These are phyloP conservation scores for Aurelia sp. DNA, from an alignment of 30 jellyfish, hydroid and myxozoan genomes.

Conservation along the genomic window DNA sequence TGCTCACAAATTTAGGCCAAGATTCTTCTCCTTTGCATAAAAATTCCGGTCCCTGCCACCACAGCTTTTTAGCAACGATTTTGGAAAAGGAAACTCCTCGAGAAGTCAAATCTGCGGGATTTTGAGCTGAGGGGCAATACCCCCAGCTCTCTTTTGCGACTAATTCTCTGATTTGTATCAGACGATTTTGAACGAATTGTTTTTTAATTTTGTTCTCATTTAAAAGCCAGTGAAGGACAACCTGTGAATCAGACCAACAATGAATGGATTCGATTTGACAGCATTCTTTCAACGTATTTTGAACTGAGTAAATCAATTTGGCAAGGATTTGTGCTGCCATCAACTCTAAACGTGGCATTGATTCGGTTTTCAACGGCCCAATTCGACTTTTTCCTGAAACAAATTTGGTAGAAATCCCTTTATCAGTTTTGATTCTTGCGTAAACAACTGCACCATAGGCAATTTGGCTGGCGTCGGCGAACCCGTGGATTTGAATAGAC, in stretches of 20 bases:
- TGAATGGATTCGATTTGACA: too few species aligned
- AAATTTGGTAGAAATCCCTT: background rate
- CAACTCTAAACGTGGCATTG: slow-evolving; percentile 36
- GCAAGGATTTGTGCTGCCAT: slow-evolving; percentile 28
- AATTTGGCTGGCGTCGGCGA: slow-evolving; percentile 25
- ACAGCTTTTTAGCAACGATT: background rate
- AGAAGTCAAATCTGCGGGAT: slow-evolving; percentile 38
- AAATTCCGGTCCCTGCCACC: slow-evolving; percentile 47
- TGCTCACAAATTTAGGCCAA: slow-evolving; percentile 5
- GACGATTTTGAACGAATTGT: slow-evolving; percentile 8
- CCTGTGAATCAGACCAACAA: slow-evolving; percentile 49
- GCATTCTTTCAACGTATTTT: background rate
- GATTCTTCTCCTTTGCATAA: background rate
- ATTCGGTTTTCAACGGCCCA: slow-evolving; percentile 20
- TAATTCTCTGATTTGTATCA: slow-evolving; percentile 1
- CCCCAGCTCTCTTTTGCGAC: slow-evolving; percentile 25
- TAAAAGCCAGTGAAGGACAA: slow-evolving; percentile 33
- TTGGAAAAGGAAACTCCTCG: slow-evolving; percentile 17
- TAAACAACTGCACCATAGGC: slow-evolving; percentile 42
- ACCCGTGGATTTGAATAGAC: slow-evolving; percentile 26
- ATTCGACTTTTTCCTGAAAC: slow-evolving; percentile 13
- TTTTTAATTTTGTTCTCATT: background rate
- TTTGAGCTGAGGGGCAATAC: slow-evolving; percentile 3
- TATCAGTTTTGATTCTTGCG: slow-evolving; percentile 3
- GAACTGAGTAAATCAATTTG: background rate